phyloP scores from a whole-genome alignment of 2,113 vertebrate species.

The Rhynchopsitta pachyrhyncha region DNA sequence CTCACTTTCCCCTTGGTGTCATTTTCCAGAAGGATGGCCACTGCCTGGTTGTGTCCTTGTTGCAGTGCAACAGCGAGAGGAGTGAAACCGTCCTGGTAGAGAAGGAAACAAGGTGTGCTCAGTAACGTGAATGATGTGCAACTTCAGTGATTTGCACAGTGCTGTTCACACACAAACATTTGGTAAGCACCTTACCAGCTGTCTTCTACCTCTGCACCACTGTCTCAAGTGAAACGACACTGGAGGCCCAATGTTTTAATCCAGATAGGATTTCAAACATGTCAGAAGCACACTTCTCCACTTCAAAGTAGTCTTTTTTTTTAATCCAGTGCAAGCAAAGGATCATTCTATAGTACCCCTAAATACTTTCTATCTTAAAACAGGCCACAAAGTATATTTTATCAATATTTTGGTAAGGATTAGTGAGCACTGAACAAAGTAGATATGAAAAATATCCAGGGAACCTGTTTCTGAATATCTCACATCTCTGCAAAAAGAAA shows the following conservation, averaged over 20 bases:
- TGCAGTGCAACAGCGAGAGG: conserved; percentile 95
- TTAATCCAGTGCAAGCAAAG: background rate
- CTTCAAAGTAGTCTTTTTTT: background rate
- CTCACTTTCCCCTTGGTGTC: conserved; percentile 98
- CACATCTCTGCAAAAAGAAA: background rate
- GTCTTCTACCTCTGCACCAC: background rate
- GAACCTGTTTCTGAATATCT: background rate
- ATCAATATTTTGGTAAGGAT: background rate
- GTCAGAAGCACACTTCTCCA: background rate
- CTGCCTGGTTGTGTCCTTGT: conserved; percentile 97
- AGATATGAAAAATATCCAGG: background rate
- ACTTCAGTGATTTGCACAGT: accelerated
- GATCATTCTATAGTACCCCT: background rate
- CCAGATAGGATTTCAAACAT: background rate
- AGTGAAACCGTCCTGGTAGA: conserved; percentile 91
- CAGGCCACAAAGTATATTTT: background rate
- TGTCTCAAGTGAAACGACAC: background rate
- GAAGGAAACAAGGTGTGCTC: background rate
- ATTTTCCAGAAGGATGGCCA: conserved; percentile 93
- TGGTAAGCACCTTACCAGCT: accelerated
- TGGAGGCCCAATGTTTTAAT: background rate
- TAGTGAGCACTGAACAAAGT: background rate
- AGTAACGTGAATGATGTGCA: background rate
- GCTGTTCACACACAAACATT: accelerated
- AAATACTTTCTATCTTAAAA: background rate